Evolutionary conservation across 2,797 vertebrate genomes (phyloP), one percentile per base, ranked within the genome.

Genomic region (Columba guinea): DNA sequence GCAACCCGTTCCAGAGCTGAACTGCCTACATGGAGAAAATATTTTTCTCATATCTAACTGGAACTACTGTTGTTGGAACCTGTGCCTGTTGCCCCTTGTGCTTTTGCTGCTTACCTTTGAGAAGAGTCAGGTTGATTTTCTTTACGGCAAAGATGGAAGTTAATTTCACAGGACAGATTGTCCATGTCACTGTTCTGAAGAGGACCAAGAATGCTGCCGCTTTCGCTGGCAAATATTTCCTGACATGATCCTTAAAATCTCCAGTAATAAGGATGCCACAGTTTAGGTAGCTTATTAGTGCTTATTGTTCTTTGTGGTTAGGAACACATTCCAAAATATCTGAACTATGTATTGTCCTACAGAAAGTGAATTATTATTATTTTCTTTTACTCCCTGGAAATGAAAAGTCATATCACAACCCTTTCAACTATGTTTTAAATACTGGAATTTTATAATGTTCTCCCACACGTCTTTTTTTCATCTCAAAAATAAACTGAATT

Each of bases 401-500:
- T 91, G 30, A 87, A 69, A 90, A 79, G 26, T 55, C 44, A 26
- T 21, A 75, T 91, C 35, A 52, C 8, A 13, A 88, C 4, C 5
- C 18, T 88, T 90, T 71, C 34, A 46, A 53, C 34, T 69, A 4
- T 27, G 5, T 64, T 91, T 85, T 86, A 51, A 84, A 35, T 68
- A 56, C 0, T 87, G 78, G 70, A 76, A 69, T 84, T 93, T 93
- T 94, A 39, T 82, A 22, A 17, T 83, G 30, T 82, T 65, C 26
- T 63, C 23, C 30, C 20, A n/a, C 83, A 32, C 6, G 67, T 64
- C n/a, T 80, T 49, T 84, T 84, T 89, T 84, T 89, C 69, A 91
- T 94, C 94, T 34, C 7, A 55, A 93, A 96, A 87, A 78, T 69
- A 95, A 90, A 92, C n/a, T 32, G 70, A 87, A 82, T 95, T 84